Evolutionary conservation across 2,888 invertebrate genomes (phyloP).

Genomic region (Apamea monoglypha): DNA sequence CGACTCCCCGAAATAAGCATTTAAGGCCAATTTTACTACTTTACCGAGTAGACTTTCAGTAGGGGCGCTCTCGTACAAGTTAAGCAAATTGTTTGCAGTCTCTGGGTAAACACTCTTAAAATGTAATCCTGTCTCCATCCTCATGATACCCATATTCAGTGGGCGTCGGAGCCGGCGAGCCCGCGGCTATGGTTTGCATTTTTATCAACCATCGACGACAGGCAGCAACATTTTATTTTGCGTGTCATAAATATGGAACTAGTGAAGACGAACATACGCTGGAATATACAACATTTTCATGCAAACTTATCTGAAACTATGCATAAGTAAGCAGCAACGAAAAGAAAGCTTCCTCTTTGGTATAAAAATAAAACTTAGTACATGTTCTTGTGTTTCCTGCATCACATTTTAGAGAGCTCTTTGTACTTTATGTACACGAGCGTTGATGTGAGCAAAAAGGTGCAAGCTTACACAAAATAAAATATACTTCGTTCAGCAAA

Average conservation of each 20-base stretch:
- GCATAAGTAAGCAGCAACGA: conserved; percentile 86
- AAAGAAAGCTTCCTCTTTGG: conserved; percentile 75
- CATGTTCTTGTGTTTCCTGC: conserved; percentile 67
- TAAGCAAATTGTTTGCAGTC: conserved; percentile 73
- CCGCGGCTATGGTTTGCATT: conserved; percentile 88
- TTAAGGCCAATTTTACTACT: conserved; percentile 64
- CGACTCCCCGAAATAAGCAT: conserved; percentile 67
- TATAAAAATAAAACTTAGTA: conserved; percentile 77
- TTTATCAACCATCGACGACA: conserved; percentile 88
- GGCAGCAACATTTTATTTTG: conserved; percentile 88
- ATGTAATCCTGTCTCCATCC: conserved; percentile 78
- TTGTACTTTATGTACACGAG: conserved; percentile 60
- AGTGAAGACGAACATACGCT: conserved; percentile 82
- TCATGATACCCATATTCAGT: conserved; percentile 82
- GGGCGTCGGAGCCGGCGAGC: conserved; percentile 79
- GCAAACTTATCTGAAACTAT: conserved; percentile 89
- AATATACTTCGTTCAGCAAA: conserved; percentile 31
- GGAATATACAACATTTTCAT: conserved; percentile 84
- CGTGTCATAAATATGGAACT: conserved; percentile 89
- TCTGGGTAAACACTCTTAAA: conserved; percentile 73
- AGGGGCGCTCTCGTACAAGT: conserved; percentile 60
- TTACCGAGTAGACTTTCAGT: conserved; percentile 56
- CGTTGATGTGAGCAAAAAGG: conserved; percentile 53
- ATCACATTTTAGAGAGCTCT: conserved; percentile 65
- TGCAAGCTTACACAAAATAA: conserved; percentile 40